These are phyloP conservation scores for Capromys pilorides DNA, from an alignment of 2,797 vertebrate genomes.

Conservation along the genomic window DNA sequence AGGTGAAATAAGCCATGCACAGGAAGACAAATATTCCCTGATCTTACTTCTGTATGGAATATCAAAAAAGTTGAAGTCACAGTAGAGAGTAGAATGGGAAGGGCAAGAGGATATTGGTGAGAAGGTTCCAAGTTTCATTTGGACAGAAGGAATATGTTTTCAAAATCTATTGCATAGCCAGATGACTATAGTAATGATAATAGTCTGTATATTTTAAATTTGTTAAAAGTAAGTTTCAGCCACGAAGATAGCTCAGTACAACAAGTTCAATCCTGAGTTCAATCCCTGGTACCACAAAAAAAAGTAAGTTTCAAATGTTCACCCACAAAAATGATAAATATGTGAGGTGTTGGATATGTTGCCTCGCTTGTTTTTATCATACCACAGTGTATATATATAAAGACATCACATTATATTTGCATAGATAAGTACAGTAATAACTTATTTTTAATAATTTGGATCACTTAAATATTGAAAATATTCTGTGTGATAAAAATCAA, in stretches of 20 bases:
- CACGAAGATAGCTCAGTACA: too few relatives aligned
- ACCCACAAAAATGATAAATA: background rate
- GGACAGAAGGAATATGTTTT: background rate
- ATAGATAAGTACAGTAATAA: background rate
- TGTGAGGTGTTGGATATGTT: background rate
- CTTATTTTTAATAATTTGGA: slow-evolving; percentile 18
- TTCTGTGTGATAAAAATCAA: slow-evolving; percentile 6
- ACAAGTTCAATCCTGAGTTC: too few relatives aligned
- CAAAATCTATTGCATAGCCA: background rate
- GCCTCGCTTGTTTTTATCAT: background rate
- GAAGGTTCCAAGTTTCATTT: background rate
- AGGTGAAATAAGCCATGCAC: background rate
- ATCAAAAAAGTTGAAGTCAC: background rate
- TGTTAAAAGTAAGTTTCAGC: background rate
- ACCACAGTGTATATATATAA: background rate
- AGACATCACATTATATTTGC: background rate
- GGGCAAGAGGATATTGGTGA: background rate
- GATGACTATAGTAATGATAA: slow-evolving; percentile 1
- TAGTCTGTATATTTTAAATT: background rate
- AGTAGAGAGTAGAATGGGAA: background rate
- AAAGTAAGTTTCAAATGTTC: background rate
- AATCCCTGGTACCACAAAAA: too few relatives aligned
- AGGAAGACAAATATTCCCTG: background rate
- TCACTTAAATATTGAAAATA: slow-evolving; percentile 13
- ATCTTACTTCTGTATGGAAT: background rate